phyloP scores from a whole-genome alignment of 2,888 invertebrate species.

The Aleiodes testaceus region DNA sequence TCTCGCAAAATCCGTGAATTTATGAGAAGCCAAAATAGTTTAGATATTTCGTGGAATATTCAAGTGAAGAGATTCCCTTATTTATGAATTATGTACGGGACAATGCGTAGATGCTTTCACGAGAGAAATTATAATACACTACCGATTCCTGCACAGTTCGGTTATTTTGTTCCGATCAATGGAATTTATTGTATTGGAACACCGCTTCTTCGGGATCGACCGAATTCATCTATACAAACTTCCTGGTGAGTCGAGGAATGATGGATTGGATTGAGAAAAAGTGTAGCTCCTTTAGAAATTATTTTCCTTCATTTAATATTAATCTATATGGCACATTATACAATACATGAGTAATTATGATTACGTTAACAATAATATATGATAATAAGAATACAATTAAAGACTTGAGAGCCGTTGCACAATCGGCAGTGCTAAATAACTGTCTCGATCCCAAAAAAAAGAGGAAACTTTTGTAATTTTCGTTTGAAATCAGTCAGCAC shows the following conservation, averaged over 20 bases:
- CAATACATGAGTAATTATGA: slow-evolving; percentile 4
- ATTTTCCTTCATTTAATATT: neutral
- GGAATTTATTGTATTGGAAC: slow-evolving; percentile 56
- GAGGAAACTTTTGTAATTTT: neutral
- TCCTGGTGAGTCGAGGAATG: slow-evolving; percentile 54
- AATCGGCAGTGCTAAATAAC: neutral
- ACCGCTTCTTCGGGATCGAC: slow-evolving; percentile 49
- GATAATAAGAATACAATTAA: neutral
- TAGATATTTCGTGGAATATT: slow-evolving; percentile 2
- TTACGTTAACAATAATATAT: too few species aligned
- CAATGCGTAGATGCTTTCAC: slow-evolving; percentile 54
- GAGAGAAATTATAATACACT: slow-evolving; percentile 54
- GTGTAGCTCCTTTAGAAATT: too few species aligned
- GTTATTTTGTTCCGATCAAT: slow-evolving; percentile 62
- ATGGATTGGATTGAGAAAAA: neutral
- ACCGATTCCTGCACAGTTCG: slow-evolving; percentile 60
- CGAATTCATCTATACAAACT: slow-evolving; percentile 54
- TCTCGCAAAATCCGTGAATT: neutral
- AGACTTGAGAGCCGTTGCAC: neutral
- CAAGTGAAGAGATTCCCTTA: slow-evolving; percentile 7
- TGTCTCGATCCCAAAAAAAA: neutral
- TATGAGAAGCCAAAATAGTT: neutral
- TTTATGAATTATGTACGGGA: slow-evolving; percentile 52
- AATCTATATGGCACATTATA: slow-evolving; percentile 10
- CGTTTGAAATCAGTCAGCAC: slow-evolving; percentile 45